Evolutionary conservation across 2,797 vertebrate species (phyloP).

Genomic region (Xiphophorus birchmanni): DNA sequence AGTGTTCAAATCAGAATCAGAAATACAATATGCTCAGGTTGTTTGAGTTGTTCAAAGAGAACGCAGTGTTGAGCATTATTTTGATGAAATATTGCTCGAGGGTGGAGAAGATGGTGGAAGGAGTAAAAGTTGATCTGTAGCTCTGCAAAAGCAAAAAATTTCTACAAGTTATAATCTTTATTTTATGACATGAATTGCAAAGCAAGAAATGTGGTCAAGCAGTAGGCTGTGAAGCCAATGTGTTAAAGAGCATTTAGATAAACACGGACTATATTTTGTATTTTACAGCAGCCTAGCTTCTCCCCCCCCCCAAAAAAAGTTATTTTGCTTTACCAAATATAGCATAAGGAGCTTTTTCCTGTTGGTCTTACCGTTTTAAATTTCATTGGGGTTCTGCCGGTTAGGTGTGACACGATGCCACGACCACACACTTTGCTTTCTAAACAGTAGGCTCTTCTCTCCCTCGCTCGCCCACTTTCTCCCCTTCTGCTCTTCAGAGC

Average conservation of each 20-base stretch:
- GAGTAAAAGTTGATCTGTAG: background rate
- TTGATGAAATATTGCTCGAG: background rate
- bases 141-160: background rate
- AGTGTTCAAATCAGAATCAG: background rate
- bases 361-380: constrained; percentile 21
- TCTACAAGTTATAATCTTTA: background rate
- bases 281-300: constrained; percentile 31
- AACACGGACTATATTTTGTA: constrained; percentile 35
- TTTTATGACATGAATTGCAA: background rate
- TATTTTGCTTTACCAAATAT: constrained; percentile 1
- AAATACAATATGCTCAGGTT: background rate
- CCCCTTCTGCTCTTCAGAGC: constrained; percentile 23
- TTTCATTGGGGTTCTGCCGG: constrained; percentile 57
- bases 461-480: background rate
- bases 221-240: background rate
- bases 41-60: background rate
- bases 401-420: constrained; percentile 48
- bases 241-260: constrained; percentile 40
- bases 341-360: constrained; percentile 38
- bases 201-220: background rate
- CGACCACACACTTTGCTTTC: constrained; percentile 61
- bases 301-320: background rate
- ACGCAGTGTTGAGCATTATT: background rate
- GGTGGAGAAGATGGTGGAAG: background rate
- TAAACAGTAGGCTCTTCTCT: constrained; percentile 25